phyloP scores from a whole-genome alignment of 1,140 invertebrate genomes.

The Galleria mellonella region DNA sequence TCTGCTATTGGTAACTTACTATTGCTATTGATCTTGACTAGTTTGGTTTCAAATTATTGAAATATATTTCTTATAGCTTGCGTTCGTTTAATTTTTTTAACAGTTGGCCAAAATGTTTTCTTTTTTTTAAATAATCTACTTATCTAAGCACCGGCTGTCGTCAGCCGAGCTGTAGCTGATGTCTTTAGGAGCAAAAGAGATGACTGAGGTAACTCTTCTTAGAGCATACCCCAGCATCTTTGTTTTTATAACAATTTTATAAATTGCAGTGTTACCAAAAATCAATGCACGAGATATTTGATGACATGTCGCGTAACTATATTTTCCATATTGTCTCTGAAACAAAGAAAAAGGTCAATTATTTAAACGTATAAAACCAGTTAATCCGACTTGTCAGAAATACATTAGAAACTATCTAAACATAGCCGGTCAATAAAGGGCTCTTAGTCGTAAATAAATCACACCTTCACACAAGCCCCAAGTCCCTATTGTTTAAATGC shows the following conservation, averaged over 20 bases:
- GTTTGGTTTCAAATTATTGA: slow-evolving; percentile 35
- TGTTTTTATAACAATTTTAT: slow-evolving; percentile 36
- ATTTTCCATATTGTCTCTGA: slow-evolving; percentile 61
- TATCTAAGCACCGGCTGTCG: slow-evolving; percentile 68
- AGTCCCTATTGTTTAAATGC: slow-evolving; percentile 68
- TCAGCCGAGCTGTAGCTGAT: slow-evolving; percentile 56
- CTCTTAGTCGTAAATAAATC: slow-evolving; percentile 70
- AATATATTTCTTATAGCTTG: slow-evolving; percentile 16
- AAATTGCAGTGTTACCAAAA: slow-evolving; percentile 27
- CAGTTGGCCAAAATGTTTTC: slow-evolving; percentile 25
- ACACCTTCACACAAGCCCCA: slow-evolving; percentile 59
- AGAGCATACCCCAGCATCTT: slow-evolving; percentile 70
- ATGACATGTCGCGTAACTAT: slow-evolving; percentile 16
- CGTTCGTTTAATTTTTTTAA: slow-evolving; percentile 17
- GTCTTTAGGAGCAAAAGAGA: slow-evolving; percentile 28
- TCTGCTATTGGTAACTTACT: slow-evolving; percentile 57
- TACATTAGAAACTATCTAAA: slow-evolving; percentile 30
- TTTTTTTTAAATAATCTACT: slow-evolving; percentile 42
- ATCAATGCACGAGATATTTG: slow-evolving; percentile 25
- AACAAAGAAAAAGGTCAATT: slow-evolving; percentile 47
- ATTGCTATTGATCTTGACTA: slow-evolving; percentile 53
- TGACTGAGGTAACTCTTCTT: slow-evolving; percentile 48
- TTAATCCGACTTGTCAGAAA: not conserved
- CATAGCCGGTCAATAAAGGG: slow-evolving; percentile 39
- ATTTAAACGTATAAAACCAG: slow-evolving; percentile 1